Conservation (phyloP, 2,888 invertebrate genomes). For the Tethea ocularis region DNA sequence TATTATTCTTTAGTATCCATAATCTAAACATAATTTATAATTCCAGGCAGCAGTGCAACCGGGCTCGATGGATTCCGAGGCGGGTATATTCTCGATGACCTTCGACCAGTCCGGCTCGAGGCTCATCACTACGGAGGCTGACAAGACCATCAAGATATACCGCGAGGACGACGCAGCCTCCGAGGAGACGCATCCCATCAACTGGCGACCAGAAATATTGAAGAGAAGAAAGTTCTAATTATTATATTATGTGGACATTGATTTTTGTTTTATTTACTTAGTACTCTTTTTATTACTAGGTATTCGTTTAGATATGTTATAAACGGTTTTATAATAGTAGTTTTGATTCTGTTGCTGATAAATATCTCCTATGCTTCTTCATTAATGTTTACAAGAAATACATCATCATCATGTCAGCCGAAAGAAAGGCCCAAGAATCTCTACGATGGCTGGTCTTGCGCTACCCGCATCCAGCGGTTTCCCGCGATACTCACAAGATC, state of each 20-base stretch:
- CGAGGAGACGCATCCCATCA: constrained; percentile 97
- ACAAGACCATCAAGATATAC: constrained; percentile 99
- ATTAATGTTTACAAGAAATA: no score
- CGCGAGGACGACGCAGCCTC: constrained; percentile 98
- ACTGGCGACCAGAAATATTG: constrained; percentile 98
- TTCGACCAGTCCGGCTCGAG: constrained; percentile 98
- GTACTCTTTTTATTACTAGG: no score
- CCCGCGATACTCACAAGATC: no score
- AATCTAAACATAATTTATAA: neutral
- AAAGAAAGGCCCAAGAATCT: no score
- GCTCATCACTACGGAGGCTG: constrained; percentile 98
- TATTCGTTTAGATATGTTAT: no score
- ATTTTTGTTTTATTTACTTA: constrained; percentile 17
- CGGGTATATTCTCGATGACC: constrained; percentile 97
- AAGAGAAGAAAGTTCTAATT: constrained; percentile 94
- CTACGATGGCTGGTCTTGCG: no score
- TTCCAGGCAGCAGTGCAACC: constrained; percentile 96
- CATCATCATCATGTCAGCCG: no score
- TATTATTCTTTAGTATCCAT: no score
- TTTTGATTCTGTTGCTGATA: no score
- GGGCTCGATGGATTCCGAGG: constrained; percentile 99
- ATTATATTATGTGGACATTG: constrained; percentile 15
- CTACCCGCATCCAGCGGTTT: no score
- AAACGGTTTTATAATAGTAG: no score
- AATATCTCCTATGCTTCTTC: no score